Evolutionary conservation across 2,797 vertebrate genomes (phyloP), one percentile per base, ranked within the genome.

Genomic region (Poeciliopsis infans): DNA sequence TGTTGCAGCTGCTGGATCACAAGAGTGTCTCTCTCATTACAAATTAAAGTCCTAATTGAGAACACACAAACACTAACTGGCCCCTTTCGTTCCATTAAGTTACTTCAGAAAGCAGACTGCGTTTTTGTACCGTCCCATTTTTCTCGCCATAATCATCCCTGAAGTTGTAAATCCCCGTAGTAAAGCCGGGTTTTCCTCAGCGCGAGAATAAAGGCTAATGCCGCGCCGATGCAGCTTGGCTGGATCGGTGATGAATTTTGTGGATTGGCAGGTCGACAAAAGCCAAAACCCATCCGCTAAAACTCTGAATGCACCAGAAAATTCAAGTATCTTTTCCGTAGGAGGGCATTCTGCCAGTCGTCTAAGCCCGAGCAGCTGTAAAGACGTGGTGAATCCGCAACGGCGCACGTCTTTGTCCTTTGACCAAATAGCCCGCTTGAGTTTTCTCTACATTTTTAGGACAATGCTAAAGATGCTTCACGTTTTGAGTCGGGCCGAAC

Each of bases 121-220:
- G 6, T 51, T 77, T 86, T 88, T 87, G 91, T 91, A 79, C 79
- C 78, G 71, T 88, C 80, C 82, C 75, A 90, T 90, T 93, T 92
- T 93, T 83, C 82, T 91, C 81, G 41, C 86, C 66, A 74, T 83
- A 89, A 85, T 90, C 88, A 72, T 89, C 92, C 83, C 88, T 84
- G 89, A 91, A 93, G 85, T 89, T 80, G 88, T 79, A 92, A 94
- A 94, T 93, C 93, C 91, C 84, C 79, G 86, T 76, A 36, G 87
- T 88, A 94, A 92, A 95, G 91, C 92, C 31, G 76, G 84, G 86
- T 85, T 94, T 91, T 93, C 91, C 87, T 88, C 86, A 5, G 79
- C 43, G n/a, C 76, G 82, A 92, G 89, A 88, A 90, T 81, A 81
- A 80, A 87, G 76, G 78, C 39, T 59, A 89, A 83, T n/a, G 69